Base-by-base conservation (phyloP, 2,888 invertebrate species). In the Metalampra italica region DNA sequence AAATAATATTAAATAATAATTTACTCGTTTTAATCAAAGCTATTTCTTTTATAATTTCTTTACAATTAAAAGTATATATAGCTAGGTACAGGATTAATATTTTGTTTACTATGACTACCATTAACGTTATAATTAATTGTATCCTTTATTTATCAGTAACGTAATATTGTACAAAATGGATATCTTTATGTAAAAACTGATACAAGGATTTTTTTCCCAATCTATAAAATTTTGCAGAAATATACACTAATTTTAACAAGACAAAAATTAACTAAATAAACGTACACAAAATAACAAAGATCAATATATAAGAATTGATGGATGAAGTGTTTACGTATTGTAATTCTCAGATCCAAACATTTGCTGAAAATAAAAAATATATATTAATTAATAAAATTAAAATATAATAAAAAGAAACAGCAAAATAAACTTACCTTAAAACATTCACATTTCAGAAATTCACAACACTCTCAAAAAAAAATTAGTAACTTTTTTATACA, bases 261-360 rank as follows among this genome's bases (percentile, higher is more conserved):
- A n/a, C n/a, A n/a, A n/a, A n/a, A n/a, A n/a, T n/a, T n/a, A n/a
- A n/a, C n/a, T n/a, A n/a, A n/a, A 22, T 22, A 22, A 22, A 22
- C 22, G 5, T 22, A 22, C 22, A 22, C 22, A 22, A 22, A 22
- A 22, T 22, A 22, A 22, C 22, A 22, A 22, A 22, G n/a, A n/a
- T n/a, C n/a, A n/a, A n/a, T n/a, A n/a, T n/a, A n/a, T n/a, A n/a
- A n/a, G n/a, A n/a, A n/a, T n/a, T n/a, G n/a, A n/a, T n/a, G n/a
- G n/a, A n/a, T n/a, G n/a, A n/a, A n/a, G n/a, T n/a, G 58, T 58
- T 55, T 72, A 75, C 80, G 45, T 60, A 77, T 57, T 51, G 83
- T 77, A 89, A 81, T 89, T 89, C 46, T 89, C 88, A 52, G 86
- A 68, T 61, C 87, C 87, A 68, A 85, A 86, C 79, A 80, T 82